Base-by-base conservation (phyloP, 2,888 invertebrate species). In the Phyllotreta striolata region DNA sequence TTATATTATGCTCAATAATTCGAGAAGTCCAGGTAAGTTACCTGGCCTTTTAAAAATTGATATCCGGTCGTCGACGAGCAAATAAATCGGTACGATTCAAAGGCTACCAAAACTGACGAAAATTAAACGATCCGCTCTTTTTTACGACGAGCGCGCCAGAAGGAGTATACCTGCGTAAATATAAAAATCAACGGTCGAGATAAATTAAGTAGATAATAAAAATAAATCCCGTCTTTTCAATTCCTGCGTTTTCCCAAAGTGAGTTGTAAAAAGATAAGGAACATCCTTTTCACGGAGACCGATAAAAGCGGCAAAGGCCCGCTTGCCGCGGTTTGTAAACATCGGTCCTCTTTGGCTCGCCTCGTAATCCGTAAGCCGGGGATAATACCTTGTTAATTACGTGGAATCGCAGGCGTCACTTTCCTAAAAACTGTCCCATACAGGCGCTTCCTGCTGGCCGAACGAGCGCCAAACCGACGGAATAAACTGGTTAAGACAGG, bases 211-310 rank as follows among this genome's bases (percentile, higher is more conserved):
- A 60, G 60, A 60, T 54, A 60, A 60, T 60, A 38, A 60, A 60
- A 39, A 52, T 60, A 60, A 44, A 60, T 54, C 54, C 49, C 35
- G 14, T 59, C 44, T 60, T 44, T 57, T 54, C 12, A 59, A 51
- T 13, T 52, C 38, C 38, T 10, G 13, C 24, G 24, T 24, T 59
- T n/a, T 59, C 51, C 9, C 52, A 52, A 60, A 54, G 44, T 60
- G 44, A 60, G 60, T 60, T 60, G 52, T 60, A 60, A 60, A 47
- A 59, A 60, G 52, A 60, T 60, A 60, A 60, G 44, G 24, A 60
- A 52, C 52, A 60, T 52, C 59, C 59, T 60, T 60, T 60, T 60
- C 9, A 60, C 44, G 38, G 46, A 54, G 43, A 52, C 37, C 60
- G 44, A 60, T 54, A 38, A 52, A 52, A 52, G 44, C 43, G 10